Conservation (phyloP, 2,113 vertebrate species). For the Panthera leo region DNA sequence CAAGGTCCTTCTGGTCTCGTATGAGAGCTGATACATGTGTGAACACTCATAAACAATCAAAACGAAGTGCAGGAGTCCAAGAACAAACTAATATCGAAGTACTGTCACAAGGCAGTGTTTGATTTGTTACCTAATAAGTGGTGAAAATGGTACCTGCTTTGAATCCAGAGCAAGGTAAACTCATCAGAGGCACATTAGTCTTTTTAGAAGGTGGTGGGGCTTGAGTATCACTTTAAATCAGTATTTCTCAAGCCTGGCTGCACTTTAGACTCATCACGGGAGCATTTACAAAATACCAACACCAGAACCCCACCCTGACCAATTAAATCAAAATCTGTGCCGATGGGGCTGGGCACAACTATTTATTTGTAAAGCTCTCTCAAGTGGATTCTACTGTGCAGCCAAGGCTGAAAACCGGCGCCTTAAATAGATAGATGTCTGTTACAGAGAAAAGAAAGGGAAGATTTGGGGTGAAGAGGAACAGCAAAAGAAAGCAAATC, state of each 20-base stretch:
- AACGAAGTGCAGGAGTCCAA: background rate
- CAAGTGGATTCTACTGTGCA: background rate
- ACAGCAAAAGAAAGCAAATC: background rate
- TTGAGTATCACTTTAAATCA: background rate
- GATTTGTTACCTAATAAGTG: background rate
- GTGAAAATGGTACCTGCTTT: background rate
- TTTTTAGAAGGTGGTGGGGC: background rate
- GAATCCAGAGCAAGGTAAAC: constrained; percentile 36
- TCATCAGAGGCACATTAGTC: background rate
- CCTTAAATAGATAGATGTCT: background rate
- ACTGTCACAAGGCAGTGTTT: background rate
- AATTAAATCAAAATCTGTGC: background rate
- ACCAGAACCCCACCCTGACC: background rate
- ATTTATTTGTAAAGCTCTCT: background rate
- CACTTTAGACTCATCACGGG: background rate
- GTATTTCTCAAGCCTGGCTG: background rate
- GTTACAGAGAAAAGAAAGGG: background rate
- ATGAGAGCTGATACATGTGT: background rate
- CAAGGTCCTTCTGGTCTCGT: background rate
- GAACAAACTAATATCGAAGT: background rate
- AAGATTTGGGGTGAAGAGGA: background rate
- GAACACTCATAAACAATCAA: background rate
- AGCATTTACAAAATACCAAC: background rate
- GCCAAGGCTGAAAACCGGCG: background rate
- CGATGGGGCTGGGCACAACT: too few species aligned